Percentiles rank a stretch among this genome's conserved stretches.
Evolutionary conservation across 2,113 vertebrate genomes (phyloP).

Genomic region (Hucho hucho): DNA sequence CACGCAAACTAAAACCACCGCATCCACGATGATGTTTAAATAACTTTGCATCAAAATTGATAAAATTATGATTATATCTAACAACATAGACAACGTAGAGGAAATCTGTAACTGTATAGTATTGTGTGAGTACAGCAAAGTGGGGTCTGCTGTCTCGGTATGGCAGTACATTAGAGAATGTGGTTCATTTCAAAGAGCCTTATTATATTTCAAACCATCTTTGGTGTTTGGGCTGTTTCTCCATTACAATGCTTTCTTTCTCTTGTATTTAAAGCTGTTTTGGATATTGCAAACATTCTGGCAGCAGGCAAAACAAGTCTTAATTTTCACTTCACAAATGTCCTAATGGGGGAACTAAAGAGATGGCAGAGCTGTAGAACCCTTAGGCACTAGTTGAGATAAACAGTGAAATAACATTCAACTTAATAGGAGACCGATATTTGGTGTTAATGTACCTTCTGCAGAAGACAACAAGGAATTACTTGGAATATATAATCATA

Average conservation of each 20-base stretch:
- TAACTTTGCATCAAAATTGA: slow-evolving; percentile 53
- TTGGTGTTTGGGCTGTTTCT: not conserved
- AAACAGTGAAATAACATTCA: slow-evolving; percentile 25
- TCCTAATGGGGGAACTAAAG: slow-evolving; percentile 85
- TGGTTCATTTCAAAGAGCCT: slow-evolving; percentile 21
- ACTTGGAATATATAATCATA: not conserved
- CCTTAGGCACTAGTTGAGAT: slow-evolving; percentile 22
- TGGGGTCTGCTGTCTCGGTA: not conserved
- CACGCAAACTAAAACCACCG: slow-evolving; percentile 38
- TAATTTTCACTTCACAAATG: slow-evolving; percentile 81
- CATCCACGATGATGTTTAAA: slow-evolving; percentile 37
- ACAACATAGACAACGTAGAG: not conserved
- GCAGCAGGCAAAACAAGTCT: slow-evolving; percentile 66
- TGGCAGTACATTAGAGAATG: not conserved
- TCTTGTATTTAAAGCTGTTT: slow-evolving; percentile 40
- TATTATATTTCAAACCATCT: slow-evolving; percentile 21
- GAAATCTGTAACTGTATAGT: not conserved
- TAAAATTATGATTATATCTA: slow-evolving; percentile 10
- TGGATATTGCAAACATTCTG: slow-evolving; percentile 22
- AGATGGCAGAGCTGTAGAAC: slow-evolving; percentile 68
- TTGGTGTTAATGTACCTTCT: not conserved
- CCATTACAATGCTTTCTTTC: slow-evolving; percentile 17
- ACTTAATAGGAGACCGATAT: slow-evolving; percentile 25
- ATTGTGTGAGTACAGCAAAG: not conserved
- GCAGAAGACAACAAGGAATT: not conserved